These are phyloP conservation scores for Tetramorium bicarinatum DNA, from an alignment of 2,888 invertebrate species.

Conservation along the genomic window DNA sequence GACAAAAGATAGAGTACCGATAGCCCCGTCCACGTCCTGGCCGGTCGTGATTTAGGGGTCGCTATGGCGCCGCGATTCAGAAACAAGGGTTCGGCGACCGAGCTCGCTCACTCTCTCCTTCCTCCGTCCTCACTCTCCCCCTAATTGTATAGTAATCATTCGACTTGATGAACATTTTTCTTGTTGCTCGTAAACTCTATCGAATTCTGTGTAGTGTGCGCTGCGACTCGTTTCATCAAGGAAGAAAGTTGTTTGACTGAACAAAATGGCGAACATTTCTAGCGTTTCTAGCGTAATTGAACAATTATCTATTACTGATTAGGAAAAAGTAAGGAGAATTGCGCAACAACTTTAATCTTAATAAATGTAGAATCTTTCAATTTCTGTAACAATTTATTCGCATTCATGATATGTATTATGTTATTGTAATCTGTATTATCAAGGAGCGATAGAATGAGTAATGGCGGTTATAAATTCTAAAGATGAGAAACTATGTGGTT, in stretches of 20 bases:
- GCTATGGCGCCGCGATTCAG: conserved; percentile 78
- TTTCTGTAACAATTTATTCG: conserved; percentile 24
- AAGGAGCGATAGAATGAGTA: conserved; percentile 72
- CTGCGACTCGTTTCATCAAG: not conserved
- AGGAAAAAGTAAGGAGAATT: not conserved
- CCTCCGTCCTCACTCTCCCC: not conserved
- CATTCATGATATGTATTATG: conserved; percentile 30
- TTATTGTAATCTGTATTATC: conserved; percentile 60
- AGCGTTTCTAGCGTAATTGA: not conserved
- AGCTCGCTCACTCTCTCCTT: conserved; percentile 43
- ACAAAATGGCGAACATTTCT: not conserved
- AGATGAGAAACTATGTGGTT: conserved; percentile 74
- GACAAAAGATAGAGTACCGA: conserved; percentile 77
- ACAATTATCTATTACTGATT: not conserved
- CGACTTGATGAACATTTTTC: conserved; percentile 39
- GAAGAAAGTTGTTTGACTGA: not conserved
- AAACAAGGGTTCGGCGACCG: conserved; percentile 77
- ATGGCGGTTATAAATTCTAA: conserved; percentile 74
- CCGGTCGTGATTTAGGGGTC: conserved; percentile 78
- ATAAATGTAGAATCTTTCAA: not conserved
- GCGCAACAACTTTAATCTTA: not conserved
- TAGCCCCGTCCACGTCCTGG: conserved; percentile 71
- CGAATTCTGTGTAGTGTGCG: conserved; percentile 8
- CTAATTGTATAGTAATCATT: conserved; percentile 33
- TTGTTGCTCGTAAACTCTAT: not conserved